phyloP scores from a whole-genome alignment of 2,797 vertebrate species.

The Gymnothorax reevesii region DNA sequence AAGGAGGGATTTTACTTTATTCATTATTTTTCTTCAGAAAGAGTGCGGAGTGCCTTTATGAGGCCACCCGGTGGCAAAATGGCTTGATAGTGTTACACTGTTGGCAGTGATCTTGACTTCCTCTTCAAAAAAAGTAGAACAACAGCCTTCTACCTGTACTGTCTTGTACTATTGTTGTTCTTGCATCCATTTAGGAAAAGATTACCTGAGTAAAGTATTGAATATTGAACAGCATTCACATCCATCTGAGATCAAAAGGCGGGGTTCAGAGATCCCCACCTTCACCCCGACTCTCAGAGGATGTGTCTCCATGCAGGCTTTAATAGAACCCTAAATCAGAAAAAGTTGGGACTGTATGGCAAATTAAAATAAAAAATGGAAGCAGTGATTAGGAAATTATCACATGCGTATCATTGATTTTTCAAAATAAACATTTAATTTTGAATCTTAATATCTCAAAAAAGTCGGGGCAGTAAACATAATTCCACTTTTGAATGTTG shows the following conservation, averaged over 20 bases:
- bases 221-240: not conserved
- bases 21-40: not conserved
- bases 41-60: not conserved
- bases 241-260: not conserved
- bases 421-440: too few relatives aligned
- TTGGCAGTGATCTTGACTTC: not conserved
- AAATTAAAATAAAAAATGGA: too few relatives aligned
- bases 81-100: not conserved
- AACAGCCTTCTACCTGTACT: not conserved
- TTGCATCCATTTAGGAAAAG: not conserved
- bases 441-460: too few relatives aligned
- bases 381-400: too few relatives aligned
- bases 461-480: too few relatives aligned
- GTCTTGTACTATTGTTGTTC: not conserved
- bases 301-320: not conserved
- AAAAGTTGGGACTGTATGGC: too few relatives aligned
- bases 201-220: conserved; percentile 9
- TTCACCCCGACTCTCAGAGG: not conserved
- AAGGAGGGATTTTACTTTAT: not conserved
- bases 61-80: not conserved
- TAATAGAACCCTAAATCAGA: too few relatives aligned
- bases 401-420: too few relatives aligned
- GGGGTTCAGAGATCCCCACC: not conserved
- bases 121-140: not conserved
- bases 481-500: too few relatives aligned